Evolutionary conservation across 2,888 invertebrate genomes (phyloP).

Genomic region (Yponomeuta plumbellus): DNA sequence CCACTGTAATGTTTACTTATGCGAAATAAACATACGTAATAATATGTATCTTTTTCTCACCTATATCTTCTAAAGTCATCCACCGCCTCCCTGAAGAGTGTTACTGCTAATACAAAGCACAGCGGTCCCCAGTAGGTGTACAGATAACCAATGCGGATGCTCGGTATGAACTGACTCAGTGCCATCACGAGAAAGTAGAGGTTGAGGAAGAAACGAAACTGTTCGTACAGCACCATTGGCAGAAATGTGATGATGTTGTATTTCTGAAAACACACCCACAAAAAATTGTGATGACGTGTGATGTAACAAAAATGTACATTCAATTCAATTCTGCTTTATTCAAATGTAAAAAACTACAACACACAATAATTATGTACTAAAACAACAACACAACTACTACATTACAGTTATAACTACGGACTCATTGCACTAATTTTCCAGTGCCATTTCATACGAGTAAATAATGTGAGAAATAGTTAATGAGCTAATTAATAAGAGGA

Average conservation of each 20-base stretch:
- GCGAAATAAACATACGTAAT: background rate
- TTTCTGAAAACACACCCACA: slow-evolving; percentile 51
- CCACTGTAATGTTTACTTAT: too few relatives aligned
- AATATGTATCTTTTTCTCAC: slow-evolving; percentile 32
- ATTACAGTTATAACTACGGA: too few relatives aligned
- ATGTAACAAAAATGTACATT: background rate
- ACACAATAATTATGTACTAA: too few relatives aligned
- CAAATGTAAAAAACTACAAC: too few relatives aligned
- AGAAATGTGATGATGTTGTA: slow-evolving; percentile 95
- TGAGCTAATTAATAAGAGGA: too few relatives aligned
- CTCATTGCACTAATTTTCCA: too few relatives aligned
- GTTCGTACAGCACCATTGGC: slow-evolving; percentile 96
- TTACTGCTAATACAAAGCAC: slow-evolving; percentile 97
- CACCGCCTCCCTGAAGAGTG: slow-evolving; percentile 96
- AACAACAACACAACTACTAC: too few relatives aligned
- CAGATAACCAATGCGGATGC: slow-evolving; percentile 96
- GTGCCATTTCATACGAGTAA: too few relatives aligned
- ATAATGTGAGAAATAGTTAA: too few relatives aligned
- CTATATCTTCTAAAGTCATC: slow-evolving; percentile 95
- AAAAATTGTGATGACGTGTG: background rate
- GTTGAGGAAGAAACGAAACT: slow-evolving; percentile 99
- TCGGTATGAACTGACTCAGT: slow-evolving; percentile 97
- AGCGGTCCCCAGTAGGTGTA: slow-evolving; percentile 99
- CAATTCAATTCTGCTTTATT: too few relatives aligned
- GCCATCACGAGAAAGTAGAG: slow-evolving; percentile 99